A percentile compares a stretch with the other conserved stretches of the same genome.
Evolutionary conservation across 1,140 invertebrate genomes (phyloP).

Genomic region (Akabosia matsudoensis): DNA sequence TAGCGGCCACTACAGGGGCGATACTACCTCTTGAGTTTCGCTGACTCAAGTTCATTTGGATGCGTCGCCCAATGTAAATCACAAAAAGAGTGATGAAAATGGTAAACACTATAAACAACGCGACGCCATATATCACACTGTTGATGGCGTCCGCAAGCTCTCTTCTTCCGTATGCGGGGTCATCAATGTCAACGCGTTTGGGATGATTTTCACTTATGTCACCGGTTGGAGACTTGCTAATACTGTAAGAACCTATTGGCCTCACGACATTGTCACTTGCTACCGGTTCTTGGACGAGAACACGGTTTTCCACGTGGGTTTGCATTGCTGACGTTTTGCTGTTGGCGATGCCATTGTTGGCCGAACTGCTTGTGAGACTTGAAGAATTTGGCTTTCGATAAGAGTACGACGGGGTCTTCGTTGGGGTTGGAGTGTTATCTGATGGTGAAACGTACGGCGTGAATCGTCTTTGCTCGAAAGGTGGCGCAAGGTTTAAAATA

Average conservation of each 20-base stretch:
- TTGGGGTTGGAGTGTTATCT: neutral
- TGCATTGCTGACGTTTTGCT: neutral
- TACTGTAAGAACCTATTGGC: neutral
- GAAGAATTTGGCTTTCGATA: neutral
- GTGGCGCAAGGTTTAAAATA: neutral
- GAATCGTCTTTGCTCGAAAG: slow-evolving; percentile 2
- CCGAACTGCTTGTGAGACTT: neutral
- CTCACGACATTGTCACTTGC: slow-evolving; percentile 2
- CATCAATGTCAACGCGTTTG: slow-evolving; percentile 18
- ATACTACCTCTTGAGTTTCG: neutral
- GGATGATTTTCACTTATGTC: neutral
- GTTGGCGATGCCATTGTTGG: neutral
- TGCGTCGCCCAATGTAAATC: slow-evolving; percentile 29
- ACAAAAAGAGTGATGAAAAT: slow-evolving; percentile 33
- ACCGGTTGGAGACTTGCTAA: neutral
- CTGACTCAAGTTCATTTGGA: slow-evolving; percentile 25
- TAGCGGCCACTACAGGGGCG: neutral
- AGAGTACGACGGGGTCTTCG: neutral
- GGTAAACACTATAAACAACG: slow-evolving; percentile 36
- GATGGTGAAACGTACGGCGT: neutral
- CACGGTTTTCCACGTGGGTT: neutral
- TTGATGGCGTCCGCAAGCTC: slow-evolving; percentile 35
- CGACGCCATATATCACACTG: slow-evolving; percentile 36
- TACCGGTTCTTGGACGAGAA: neutral
- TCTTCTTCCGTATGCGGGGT: slow-evolving; percentile 27